Evolutionary conservation across 1,140 invertebrate species (phyloP), one percentile per base, ranked within the genome.

Genomic region (Rhyacophila brunnea): DNA sequence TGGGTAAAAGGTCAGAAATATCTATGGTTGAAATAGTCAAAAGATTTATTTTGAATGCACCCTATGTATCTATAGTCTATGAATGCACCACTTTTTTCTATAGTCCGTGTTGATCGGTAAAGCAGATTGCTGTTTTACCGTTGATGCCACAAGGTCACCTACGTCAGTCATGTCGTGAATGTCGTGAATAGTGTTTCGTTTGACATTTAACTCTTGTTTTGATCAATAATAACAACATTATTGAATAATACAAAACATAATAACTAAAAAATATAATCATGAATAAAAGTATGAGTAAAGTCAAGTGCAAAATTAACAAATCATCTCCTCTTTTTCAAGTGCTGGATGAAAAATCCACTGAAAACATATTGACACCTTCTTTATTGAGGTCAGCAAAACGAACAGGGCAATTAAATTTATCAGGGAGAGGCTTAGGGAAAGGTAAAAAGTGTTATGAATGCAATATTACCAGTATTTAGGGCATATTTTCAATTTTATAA

Each of bases 361-460:
- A 87, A 55, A 77, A 75, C 52, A 81, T 85, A 68, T 68, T 92
- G 44, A 83, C 88, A 34, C 77, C 81, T 20, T 82, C 81, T 42
- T 71, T 93, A 51, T 83, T 94, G 47, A 87, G 92, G 73, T 83
- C 85, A 62, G 90, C 91, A 2, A 82, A 91, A 66, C 85, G 84
- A 68, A 87, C 86, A 51, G 92, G 92, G 15, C 83, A 86, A 58
- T 76, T 95, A 13, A 91, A 90, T 79, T 79, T 95, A 54, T 86
- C 88, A 32, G 86, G 85, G 58, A 83, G 84, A 71, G 88, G 85
- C 54, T 74, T 94, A 51, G 78, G 81, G 19, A 79, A 82, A 75
- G 89, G 92, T 93, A 76, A 78, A 38, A 10, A 10, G 44, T 19
- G 40, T 18, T 56, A 20, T 57, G 76, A 43, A 11, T 59, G n/a